Evolutionary conservation across 92 coral and sea anemone species (phyloP).

Genomic region (Bergia sp.): DNA sequence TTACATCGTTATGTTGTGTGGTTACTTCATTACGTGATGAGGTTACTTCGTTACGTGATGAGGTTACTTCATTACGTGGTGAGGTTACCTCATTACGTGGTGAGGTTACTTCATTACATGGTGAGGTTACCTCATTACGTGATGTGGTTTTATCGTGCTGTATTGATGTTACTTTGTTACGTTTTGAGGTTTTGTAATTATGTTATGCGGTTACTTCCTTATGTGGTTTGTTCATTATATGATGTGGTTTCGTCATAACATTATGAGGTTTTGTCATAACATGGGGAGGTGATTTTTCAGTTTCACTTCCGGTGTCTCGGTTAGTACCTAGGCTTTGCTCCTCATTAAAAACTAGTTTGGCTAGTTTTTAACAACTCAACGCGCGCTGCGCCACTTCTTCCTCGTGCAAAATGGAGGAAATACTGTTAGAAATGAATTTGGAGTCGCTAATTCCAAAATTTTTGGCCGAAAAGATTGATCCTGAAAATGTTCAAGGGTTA

Average conservation of each 20-base stretch:
- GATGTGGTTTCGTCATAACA: background rate
- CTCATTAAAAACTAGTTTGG: background rate
- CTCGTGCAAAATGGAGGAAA: background rate
- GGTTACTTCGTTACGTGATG: conserved; percentile 2
- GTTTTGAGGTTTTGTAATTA: background rate
- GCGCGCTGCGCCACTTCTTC: background rate
- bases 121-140: background rate
- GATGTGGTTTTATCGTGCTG: background rate
- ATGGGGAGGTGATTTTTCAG: background rate
- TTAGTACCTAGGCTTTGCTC: background rate
- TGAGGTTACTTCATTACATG: background rate
- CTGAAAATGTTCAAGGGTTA: background rate
- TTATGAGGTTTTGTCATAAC: background rate
- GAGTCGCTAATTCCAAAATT: background rate
- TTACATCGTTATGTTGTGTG: background rate
- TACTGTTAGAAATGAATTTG: background rate
- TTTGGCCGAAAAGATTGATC: conserved; percentile 7
- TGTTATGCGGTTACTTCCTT: conserved; percentile 3
- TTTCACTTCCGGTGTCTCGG: background rate
- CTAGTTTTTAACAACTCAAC: background rate
- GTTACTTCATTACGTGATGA: background rate
- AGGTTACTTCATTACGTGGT: background rate
- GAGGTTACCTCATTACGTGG: background rate
- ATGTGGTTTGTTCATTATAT: background rate
- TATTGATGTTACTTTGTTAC: background rate